Evolutionary conservation across 2,797 vertebrate genomes (phyloP), one percentile per base, ranked within the genome.

Genomic region (Betta splendens): DNA sequence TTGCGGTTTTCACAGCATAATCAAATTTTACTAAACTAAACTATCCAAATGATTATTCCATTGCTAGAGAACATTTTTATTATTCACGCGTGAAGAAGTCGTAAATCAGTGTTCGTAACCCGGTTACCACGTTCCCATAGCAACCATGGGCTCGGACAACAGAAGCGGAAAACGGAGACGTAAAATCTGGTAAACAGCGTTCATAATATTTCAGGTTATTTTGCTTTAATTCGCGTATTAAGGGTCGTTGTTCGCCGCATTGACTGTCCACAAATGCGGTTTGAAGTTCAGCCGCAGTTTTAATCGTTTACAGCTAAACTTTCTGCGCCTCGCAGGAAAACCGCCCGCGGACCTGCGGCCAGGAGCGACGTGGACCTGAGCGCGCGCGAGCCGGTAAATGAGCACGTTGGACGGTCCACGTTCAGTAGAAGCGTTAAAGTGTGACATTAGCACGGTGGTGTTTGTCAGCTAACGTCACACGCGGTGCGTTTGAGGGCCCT

Each of bases 71-170:
- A 13, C 13, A 13, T 1, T 35, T 35, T 16, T 16, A 8, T 3
- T 17, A 15, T 17, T 9, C 4, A 10, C 9, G 10, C 10, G 35
- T 31, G 29, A 18, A 8, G 2, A 4, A 8, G n/a, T 16, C 40
- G 21, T 42, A 46, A 79, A 56, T 21, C 48, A 25, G 10, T 1
- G 44, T n/a, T 29, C 1, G 20, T 28, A 36, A 47, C 69, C 59
- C 9, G 21, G 66, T 59, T 49, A 21, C 38, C 7, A 0, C 18
- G 39, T 79, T 74, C 26, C 72, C 62, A 42, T 38, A 36, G 71
- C 40, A 71, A 84, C 72, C 21, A 80, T 77, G 82, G 76, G 77
- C 18, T 10, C 20, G 0, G 40, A 40, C 66, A 85, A 84, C 79
- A 87, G 50, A 67, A 1, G 46, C 31, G 45, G 33, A 7, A 77